Conservation (phyloP, 2,113 vertebrate species). For the Corythaeola cristata region DNA sequence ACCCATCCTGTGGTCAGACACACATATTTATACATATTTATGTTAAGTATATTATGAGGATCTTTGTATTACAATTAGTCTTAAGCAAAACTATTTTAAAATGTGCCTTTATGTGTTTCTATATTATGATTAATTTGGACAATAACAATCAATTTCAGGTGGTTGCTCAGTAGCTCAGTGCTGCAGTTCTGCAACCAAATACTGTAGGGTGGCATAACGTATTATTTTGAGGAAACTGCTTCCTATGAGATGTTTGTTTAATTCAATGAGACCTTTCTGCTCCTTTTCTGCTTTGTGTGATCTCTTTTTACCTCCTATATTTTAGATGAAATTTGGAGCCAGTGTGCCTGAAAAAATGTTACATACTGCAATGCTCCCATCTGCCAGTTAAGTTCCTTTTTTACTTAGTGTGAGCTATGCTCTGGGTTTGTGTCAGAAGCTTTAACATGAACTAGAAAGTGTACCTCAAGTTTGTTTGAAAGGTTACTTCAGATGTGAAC, state of each 20-base stretch:
- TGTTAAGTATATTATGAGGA: neutral
- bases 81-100: neutral
- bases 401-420: neutral
- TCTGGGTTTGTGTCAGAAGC: neutral
- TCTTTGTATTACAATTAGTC: neutral
- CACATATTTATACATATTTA: neutral
- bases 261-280: neutral
- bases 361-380: neutral
- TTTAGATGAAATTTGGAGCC: neutral
- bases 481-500: neutral
- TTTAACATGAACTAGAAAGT: neutral
- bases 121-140: neutral
- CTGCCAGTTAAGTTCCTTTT: neutral
- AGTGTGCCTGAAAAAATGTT: neutral
- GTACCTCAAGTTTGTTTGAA: neutral
- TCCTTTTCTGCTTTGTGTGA: neutral
- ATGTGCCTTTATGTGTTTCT: neutral
- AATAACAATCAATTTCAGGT: neutral
- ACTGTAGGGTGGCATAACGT: neutral
- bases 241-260: neutral
- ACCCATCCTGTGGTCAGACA: neutral
- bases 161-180: neutral
- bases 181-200: neutral
- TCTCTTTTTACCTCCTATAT: neutral
- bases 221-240: neutral